Conservation (phyloP, 2,888 invertebrate species). For the Dasypogon diadema region DNA sequence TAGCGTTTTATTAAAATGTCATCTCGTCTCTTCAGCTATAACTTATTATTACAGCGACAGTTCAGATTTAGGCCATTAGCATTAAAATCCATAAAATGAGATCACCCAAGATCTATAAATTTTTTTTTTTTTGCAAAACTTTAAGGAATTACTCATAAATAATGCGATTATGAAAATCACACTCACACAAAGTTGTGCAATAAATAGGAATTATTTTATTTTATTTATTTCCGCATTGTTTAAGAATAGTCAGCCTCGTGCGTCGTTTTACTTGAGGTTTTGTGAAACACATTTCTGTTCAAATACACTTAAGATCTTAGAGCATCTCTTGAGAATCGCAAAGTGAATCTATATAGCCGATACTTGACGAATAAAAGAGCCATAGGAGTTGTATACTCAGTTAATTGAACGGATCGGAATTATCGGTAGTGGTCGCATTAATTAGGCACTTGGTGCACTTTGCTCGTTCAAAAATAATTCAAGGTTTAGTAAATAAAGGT, state of each 20-base stretch:
- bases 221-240: constrained; percentile 11
- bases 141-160: constrained; percentile 20
- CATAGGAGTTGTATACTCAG: constrained; percentile 16
- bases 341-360: constrained; percentile 17
- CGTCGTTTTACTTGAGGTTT: background rate
- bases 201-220: too few species aligned
- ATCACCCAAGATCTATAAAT: constrained; percentile 1
- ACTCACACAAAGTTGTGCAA: background rate
- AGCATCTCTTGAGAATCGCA: constrained; percentile 7
- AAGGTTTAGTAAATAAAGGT: constrained; percentile 26
- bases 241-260: background rate
- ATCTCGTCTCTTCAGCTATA: constrained; percentile 7
- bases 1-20: constrained; percentile 18
- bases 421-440: constrained; percentile 37
- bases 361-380: constrained; percentile 4
- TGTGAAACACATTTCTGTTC: constrained; percentile 34
- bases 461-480: constrained; percentile 25
- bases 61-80: background rate
- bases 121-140: constrained; percentile 7
- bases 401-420: constrained; percentile 35
- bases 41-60: constrained; percentile 27
- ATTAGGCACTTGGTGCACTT: constrained; percentile 26
- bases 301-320: constrained; percentile 36
- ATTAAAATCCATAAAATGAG: constrained; percentile 16
- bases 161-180: constrained; percentile 1